Evolutionary conservation across 2,888 invertebrate genomes (phyloP), one percentile per base, ranked within the genome.

Genomic region (Tyria jacobaeae): DNA sequence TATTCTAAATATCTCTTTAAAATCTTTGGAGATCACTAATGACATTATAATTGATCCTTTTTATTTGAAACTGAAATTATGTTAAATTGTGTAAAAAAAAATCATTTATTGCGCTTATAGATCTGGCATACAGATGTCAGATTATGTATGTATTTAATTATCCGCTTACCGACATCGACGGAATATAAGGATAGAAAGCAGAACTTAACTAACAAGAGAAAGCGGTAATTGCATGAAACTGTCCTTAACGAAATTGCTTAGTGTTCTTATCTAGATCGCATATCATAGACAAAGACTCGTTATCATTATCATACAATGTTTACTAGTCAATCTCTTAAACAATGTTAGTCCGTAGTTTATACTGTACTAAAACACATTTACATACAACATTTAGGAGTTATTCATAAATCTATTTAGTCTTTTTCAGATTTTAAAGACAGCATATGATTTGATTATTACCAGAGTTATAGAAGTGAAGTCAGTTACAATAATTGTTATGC

Each of bases 251-350:
- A n/a, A n/a, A n/a, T n/a, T n/a, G n/a, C 37, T 47, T 25, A 48
- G 53, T 67, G 41, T 56, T 68, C 72, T 62, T 41, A 44, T 64
- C 66, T 70, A 64, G 15, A 24, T 25, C 57, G 55, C 60, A 60
- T 71, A 71, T 50, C 17, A 41, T 9, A 41, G 41, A 17, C 41
- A 10, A 41, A 17, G 6, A 39, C 17, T 41, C 9, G 17, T 41
- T 17, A 9, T 61, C 57, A 60, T 66, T 72, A 68, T 72, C 64
- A 61, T 70, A 65, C 56, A 52, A 69, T 63, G 56, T 72, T 61
- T 73, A 67, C 63, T 62, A 72, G 9, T 64, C 60, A 56, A 57
- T 60, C 64, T 72, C 60, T 66, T 68, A 58, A 55, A 74, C 69
- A 70, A 31, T 64, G 60, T 70, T 65, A 61, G 47, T 66, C 48